Percentiles rank a stretch among this genome's conserved stretches.
phyloP scores from a whole-genome alignment of 2,113 vertebrate species.

The Oreamnos americanus region DNA sequence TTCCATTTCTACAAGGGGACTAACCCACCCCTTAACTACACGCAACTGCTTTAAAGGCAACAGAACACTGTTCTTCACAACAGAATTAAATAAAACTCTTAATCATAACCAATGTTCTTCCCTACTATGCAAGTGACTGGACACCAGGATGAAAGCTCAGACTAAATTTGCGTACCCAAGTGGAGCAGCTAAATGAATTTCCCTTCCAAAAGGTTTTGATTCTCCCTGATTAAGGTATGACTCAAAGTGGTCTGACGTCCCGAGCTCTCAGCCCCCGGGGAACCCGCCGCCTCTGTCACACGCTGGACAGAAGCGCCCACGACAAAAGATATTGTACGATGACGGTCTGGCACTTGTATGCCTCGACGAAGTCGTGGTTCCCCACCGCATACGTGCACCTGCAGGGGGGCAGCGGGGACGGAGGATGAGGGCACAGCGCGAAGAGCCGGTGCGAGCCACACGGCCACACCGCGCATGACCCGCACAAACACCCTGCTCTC shows the following conservation, averaged over 20 bases:
- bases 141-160: background rate
- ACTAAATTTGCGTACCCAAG: background rate
- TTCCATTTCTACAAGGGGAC: background rate
- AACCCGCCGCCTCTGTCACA: background rate
- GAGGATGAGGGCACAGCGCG: background rate
- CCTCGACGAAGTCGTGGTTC: constrained; percentile 97
- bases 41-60: background rate
- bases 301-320: rapidly evolving
- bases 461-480: background rate
- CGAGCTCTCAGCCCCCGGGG: background rate
- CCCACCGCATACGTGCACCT: constrained; percentile 94
- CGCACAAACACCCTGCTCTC: rapidly evolving
- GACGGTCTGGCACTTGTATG: constrained; percentile 96
- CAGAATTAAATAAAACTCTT: background rate
- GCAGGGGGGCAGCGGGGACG: constrained; percentile 52
- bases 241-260: background rate
- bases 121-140: no score
- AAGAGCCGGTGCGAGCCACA: rapidly evolving
- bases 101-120: background rate
- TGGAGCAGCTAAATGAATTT: background rate
- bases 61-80: background rate
- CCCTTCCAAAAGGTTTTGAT: background rate
- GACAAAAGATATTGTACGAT: constrained; percentile 98
- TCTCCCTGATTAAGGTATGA: background rate
- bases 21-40: background rate